Base-by-base conservation (phyloP, 2,888 invertebrate genomes). In the Lamellibrachia satsuma region DNA sequence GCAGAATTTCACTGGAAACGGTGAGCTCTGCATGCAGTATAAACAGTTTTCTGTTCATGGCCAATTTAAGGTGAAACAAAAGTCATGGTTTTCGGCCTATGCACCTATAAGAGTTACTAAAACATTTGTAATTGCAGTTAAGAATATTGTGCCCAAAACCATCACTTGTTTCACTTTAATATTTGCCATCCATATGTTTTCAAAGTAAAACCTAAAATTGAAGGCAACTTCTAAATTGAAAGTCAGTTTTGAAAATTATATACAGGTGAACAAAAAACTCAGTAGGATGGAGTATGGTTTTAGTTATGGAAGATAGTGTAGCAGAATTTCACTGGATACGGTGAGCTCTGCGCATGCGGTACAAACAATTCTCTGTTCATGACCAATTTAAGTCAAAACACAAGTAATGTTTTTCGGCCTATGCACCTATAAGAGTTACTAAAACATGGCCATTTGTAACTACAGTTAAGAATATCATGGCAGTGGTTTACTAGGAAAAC, bases 1-100 rank as follows among this genome's bases (percentile, higher is more conserved):
- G 98, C 98, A 0, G 98, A 99, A 94, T 99, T 99, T 96, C 96
- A 97, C 92, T 99, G 99, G 99, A 98, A 98, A 92, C 97, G 99
- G 96, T 96, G 22, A 22, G 75, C 75, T 75, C 15, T 75, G n/a
- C 75, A 15, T 75, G 75, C 75, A 75, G 22, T 55, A 55, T 9
- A 55, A 55, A 55, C 55, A 55, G 39, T 55, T 55, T 9, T 55
- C 55, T 55, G 55, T 55, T 55, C 55, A 55, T 55, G 55, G 3
- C 55, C 9, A 93, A 92, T 90, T 39, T 92, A 27, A 39, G 39
- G 39, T 39, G 39, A 39, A 39, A 39, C 39, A 39, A 39, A 39
- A 39, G 39, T 39, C 39, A 39, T 39, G 39, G 39, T 39, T 39
- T 39, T 39, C 39, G 39, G 39, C 39, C 39, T 39, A 39, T 39